Conservation (phyloP, 2,888 invertebrate species). For the Prionchulus punctatus region DNA sequence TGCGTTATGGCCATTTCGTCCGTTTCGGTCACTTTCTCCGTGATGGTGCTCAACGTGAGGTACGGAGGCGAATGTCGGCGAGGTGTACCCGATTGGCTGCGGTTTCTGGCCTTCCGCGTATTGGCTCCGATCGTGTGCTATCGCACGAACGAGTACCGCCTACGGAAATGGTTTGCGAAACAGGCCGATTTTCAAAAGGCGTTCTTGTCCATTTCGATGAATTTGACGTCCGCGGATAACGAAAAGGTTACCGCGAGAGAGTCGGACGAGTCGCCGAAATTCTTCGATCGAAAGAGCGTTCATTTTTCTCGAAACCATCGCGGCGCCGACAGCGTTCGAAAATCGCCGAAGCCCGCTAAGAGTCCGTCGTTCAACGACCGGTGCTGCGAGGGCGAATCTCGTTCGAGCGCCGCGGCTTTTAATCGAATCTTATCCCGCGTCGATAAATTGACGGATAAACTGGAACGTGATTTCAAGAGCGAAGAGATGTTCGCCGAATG, state of each 20-base stretch:
- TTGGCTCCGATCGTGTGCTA: conserved; percentile 32
- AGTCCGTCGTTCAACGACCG: not conserved
- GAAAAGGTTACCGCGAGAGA: not conserved
- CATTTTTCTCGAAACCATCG: too few species aligned
- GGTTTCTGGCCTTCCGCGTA: conserved; percentile 29
- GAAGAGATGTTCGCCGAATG: conserved; percentile 16
- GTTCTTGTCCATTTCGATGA: not conserved
- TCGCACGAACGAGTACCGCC: conserved; percentile 5
- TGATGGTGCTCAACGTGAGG: conserved; percentile 37
- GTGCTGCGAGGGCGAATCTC: not conserved
- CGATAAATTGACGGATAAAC: too few species aligned
- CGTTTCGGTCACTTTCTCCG: conserved; percentile 36
- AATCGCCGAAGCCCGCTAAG: not conserved
- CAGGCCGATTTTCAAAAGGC: not conserved
- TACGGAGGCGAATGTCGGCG: conserved; percentile 27
- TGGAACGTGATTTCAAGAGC: not conserved
- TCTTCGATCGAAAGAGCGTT: too few species aligned
- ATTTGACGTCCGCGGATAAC: not conserved
- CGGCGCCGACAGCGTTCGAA: not conserved
- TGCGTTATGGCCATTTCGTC: conserved; percentile 39
- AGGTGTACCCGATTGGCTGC: conserved; percentile 33
- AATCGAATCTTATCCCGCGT: too few species aligned
- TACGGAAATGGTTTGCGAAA: not conserved
- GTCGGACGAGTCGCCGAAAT: not conserved
- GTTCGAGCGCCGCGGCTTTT: not conserved